Evolutionary conservation across 1,140 invertebrate species (phyloP).

Genomic region (Ctenoplectra terminalis): DNA sequence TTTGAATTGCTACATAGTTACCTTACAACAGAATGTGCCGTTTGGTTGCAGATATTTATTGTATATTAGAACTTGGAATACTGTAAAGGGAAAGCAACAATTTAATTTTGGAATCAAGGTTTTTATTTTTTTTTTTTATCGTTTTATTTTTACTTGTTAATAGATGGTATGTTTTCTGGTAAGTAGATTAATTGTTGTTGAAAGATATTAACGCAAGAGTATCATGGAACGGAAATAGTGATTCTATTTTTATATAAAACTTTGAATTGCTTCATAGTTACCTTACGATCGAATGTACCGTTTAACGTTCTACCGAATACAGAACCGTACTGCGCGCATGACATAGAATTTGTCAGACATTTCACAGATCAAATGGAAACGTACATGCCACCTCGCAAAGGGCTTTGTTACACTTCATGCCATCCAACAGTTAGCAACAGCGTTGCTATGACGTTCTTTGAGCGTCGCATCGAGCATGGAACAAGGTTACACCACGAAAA

Average conservation of each 20-base stretch:
- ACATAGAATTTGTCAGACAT: constrained; percentile 14
- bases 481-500: not conserved
- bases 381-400: not conserved
- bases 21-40: not conserved
- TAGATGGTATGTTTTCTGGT: too few relatives aligned
- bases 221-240: too few relatives aligned
- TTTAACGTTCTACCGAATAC: constrained; percentile 18
- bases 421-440: constrained; percentile 24
- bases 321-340: not conserved
- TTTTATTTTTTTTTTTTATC: too few relatives aligned
- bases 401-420: constrained; percentile 11
- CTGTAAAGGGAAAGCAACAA: too few relatives aligned
- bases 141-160: too few relatives aligned
- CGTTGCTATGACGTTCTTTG: not conserved
- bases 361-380: constrained; percentile 26
- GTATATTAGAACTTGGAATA: too few relatives aligned
- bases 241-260: not conserved
- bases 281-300: not conserved
- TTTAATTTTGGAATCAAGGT: too few relatives aligned
- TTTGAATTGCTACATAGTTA: not conserved
- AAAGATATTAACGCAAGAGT: too few relatives aligned
- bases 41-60: too few relatives aligned
- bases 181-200: too few relatives aligned
- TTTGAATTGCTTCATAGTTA: not conserved
- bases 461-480: constrained; percentile 1